These are phyloP conservation scores for Syndactyla subalaris DNA, from an alignment of 2,797 vertebrate genomes.

Conservation along the genomic window DNA sequence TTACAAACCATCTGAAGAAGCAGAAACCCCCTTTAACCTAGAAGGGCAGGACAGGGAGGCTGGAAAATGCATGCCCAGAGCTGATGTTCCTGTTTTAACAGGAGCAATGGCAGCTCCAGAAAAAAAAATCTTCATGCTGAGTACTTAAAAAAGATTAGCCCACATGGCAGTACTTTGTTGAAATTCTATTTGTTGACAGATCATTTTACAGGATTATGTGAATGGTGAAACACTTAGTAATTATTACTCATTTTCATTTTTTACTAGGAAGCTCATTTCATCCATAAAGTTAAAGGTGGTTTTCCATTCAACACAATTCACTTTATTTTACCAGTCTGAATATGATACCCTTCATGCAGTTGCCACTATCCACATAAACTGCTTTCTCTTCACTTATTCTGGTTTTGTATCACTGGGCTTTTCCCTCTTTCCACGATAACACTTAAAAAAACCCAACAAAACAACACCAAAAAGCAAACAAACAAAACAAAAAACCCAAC, in stretches of 20 bases:
- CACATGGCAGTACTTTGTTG: not conserved
- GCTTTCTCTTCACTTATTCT: not conserved
- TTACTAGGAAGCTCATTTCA: constrained; percentile 60
- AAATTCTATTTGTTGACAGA: constrained; percentile 51
- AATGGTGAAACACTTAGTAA: constrained; percentile 58
- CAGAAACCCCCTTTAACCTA: not conserved
- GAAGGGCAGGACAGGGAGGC: not conserved
- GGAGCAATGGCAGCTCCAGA: not conserved
- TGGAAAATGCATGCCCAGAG: not conserved
- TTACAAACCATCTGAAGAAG: not conserved
- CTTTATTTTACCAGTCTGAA: constrained; percentile 52
- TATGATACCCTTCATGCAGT: constrained; percentile 12
- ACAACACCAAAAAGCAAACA: not conserved
- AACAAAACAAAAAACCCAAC: not conserved
- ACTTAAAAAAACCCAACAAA: not conserved
- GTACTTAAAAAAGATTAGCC: not conserved
- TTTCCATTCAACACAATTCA: constrained; percentile 55
- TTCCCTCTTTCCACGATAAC: not conserved
- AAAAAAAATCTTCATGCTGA: not conserved
- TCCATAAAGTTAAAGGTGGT: constrained; percentile 49
- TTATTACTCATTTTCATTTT: constrained; percentile 60
- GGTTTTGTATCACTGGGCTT: not conserved
- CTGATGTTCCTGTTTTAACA: not conserved
- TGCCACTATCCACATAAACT: constrained; percentile 14
- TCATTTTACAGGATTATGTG: constrained; percentile 28